A percentile compares a stretch with the other conserved stretches of the same genome.
Evolutionary conservation across 2,888 invertebrate species (phyloP).

Genomic region (Lasioglossum morio): DNA sequence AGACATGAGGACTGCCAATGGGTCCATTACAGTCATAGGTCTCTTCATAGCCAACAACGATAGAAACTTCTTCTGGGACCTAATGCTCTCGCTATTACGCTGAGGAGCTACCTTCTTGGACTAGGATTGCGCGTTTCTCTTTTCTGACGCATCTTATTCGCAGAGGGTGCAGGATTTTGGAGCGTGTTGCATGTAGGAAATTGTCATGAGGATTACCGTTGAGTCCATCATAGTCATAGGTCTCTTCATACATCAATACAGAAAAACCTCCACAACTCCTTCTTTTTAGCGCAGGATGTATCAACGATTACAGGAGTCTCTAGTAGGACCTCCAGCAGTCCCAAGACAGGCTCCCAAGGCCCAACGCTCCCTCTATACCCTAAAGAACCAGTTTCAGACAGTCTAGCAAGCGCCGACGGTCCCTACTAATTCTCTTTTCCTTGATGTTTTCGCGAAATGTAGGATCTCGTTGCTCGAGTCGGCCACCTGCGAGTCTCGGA

Average conservation of each 20-base stretch:
- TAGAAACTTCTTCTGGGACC: background rate
- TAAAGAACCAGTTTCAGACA: background rate
- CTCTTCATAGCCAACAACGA: no score
- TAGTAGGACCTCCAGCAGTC: background rate
- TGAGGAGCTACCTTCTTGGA: background rate
- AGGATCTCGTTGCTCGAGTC: background rate
- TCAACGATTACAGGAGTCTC: background rate
- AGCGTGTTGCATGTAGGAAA: no score
- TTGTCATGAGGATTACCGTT: no score
- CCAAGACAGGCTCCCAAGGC: conserved; percentile 47
- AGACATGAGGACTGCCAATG: no score
- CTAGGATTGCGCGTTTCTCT: no score
- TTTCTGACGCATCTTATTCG: no score
- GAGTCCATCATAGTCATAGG: no score
- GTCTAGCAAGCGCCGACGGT: background rate
- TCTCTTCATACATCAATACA: background rate
- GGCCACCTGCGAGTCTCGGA: background rate
- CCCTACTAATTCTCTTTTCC: background rate
- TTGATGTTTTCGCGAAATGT: background rate
- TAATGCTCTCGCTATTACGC: background rate
- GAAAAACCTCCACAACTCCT: background rate
- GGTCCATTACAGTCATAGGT: no score
- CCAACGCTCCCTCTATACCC: conserved; percentile 55
- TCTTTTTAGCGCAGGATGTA: background rate
- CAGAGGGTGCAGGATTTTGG: no score